These are phyloP conservation scores for Plemyria rubiginata DNA, from an alignment of 2,888 invertebrate species.

Conservation along the genomic window DNA sequence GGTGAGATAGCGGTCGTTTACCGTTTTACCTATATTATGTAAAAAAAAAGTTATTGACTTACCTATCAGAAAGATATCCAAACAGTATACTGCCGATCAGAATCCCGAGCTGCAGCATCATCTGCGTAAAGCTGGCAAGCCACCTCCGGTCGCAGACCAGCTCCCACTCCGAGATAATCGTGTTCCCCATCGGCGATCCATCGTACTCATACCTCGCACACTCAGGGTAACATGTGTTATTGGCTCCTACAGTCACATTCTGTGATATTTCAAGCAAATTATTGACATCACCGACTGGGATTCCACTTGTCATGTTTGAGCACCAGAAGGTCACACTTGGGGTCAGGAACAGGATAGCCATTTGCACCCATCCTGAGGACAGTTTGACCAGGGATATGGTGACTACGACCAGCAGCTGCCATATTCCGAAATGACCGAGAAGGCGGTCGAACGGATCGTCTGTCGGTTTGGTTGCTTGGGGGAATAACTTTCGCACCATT, in stretches of 20 bases:
- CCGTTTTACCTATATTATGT: neutral
- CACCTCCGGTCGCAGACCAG: constrained; percentile 87
- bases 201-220: constrained; percentile 86
- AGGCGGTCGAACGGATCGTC: constrained; percentile 68
- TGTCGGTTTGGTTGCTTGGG: constrained; percentile 47
- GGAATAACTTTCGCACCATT: constrained; percentile 60
- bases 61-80: constrained; percentile 91
- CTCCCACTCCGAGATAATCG: constrained; percentile 90
- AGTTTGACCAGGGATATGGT: constrained; percentile 89
- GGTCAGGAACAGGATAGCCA: constrained; percentile 89
- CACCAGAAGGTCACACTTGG: constrained; percentile 29
- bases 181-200: constrained; percentile 86
- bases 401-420: constrained; percentile 88
- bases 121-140: constrained; percentile 89
- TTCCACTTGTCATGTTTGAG: neutral
- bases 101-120: constrained; percentile 89
- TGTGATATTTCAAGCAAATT: neutral
- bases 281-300: neutral
- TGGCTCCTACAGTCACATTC: constrained; percentile 41
- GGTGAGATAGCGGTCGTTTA: too few species aligned
- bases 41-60: neutral
- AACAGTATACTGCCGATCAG: constrained; percentile 89
- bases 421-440: constrained; percentile 85
- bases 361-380: constrained; percentile 91
- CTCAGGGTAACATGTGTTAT: constrained; percentile 76